A percentile compares a stretch with the other conserved stretches of the same genome.
Conservation (phyloP, 92 coral and sea anemone species). For the Bergia sp. region DNA sequence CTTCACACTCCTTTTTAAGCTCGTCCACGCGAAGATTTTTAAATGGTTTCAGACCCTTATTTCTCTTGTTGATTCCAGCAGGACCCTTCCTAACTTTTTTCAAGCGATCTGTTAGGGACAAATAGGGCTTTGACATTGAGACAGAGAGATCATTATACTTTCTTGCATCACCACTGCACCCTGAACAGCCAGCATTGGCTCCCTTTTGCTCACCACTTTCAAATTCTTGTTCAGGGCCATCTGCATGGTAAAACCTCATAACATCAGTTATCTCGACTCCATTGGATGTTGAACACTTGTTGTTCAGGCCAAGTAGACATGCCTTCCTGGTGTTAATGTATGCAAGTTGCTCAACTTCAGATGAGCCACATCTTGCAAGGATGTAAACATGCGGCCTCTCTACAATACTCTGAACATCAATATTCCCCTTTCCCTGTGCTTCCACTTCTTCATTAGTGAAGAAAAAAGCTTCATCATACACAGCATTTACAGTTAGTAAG, state of each 20-base stretch:
- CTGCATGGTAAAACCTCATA: constrained; percentile 62
- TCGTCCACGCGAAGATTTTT: constrained; percentile 50
- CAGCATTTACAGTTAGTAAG: neutral
- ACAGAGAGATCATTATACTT: constrained; percentile 49
- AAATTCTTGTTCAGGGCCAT: constrained; percentile 56
- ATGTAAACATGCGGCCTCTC: constrained; percentile 58
- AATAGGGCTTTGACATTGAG: constrained; percentile 43
- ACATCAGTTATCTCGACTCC: neutral
- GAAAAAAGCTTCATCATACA: constrained; percentile 45
- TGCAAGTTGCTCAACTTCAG: constrained; percentile 45
- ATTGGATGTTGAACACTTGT: neutral
- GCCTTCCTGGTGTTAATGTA: constrained; percentile 52
- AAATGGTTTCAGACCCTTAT: constrained; percentile 52
- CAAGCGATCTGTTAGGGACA: constrained; percentile 49
- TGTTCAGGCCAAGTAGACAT: constrained; percentile 29
- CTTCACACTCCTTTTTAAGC: constrained; percentile 45
- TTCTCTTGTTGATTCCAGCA: constrained; percentile 43
- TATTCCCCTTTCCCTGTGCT: constrained; percentile 43
- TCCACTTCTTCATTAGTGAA: constrained; percentile 48
- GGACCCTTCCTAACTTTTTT: constrained; percentile 34
- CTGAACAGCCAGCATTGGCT: constrained; percentile 54
- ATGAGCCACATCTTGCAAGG: constrained; percentile 48
- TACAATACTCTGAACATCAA: constrained; percentile 50
- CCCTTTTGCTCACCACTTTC: constrained; percentile 55
- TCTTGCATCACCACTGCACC: constrained; percentile 55